These are phyloP conservation scores for Antheraea mylitta DNA, from an alignment of 1,140 invertebrate species.

Conservation along the genomic window DNA sequence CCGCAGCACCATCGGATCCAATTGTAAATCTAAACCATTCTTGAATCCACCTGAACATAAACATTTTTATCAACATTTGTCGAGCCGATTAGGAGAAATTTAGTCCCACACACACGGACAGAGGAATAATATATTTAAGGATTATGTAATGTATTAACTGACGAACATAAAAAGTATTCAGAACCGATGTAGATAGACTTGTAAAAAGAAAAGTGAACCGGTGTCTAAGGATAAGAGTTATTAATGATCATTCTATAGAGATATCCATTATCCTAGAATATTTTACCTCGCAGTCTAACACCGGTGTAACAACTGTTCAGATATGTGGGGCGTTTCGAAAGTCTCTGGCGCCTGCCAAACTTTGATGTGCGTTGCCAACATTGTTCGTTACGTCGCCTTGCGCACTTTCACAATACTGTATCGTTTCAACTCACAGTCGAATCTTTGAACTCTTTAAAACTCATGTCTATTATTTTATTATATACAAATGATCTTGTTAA, in stretches of 20 bases:
- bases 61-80: too few species aligned
- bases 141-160: too few species aligned
- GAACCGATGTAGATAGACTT: background rate
- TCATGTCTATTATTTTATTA: conserved; percentile 3
- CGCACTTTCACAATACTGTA: conserved; percentile 41
- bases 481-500: background rate
- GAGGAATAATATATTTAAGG: too few species aligned
- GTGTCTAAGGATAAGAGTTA: background rate
- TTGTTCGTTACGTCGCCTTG: conserved; percentile 23
- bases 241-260: background rate
- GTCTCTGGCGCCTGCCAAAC: conserved; percentile 54
- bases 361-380: conserved; percentile 47
- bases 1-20: too few species aligned
- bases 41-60: too few species aligned
- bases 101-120: too few species aligned
- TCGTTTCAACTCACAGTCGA: conserved; percentile 22
- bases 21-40: too few species aligned
- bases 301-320: background rate
- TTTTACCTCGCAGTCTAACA: background rate
- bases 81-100: too few species aligned
- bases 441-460: conserved; percentile 4
- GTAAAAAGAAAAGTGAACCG: background rate
- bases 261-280: background rate
- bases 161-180: too few species aligned
- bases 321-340: conserved; percentile 56